phyloP scores from a whole-genome alignment of 2,888 invertebrate species.

The Pheosia gnoma region DNA sequence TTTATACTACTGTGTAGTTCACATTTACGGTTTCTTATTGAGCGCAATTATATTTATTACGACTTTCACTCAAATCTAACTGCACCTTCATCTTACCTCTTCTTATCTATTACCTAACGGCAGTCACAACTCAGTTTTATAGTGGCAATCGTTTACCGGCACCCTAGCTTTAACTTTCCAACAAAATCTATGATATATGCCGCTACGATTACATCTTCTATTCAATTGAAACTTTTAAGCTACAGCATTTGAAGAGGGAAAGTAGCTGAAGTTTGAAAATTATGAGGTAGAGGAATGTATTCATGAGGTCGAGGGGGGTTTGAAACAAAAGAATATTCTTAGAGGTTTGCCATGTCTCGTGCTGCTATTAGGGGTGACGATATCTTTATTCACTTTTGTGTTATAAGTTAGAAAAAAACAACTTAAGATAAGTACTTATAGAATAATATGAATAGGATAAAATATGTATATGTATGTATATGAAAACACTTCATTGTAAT shows the following conservation, averaged over 20 bases:
- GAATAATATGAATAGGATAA: too few species aligned
- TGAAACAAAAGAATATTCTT: too few species aligned
- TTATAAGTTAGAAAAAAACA: too few species aligned
- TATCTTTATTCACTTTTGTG: too few species aligned
- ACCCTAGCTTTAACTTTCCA: constrained; percentile 42
- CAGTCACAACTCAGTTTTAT: constrained; percentile 63
- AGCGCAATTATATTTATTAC: not conserved
- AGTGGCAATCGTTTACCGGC: constrained; percentile 57
- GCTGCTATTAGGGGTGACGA: too few species aligned
- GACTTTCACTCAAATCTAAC: constrained; percentile 37
- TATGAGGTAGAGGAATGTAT: not conserved
- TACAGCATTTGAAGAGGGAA: constrained; percentile 2
- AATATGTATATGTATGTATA: too few species aligned
- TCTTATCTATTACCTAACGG: constrained; percentile 50
- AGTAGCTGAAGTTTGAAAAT: constrained; percentile 2
- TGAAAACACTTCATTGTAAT: too few species aligned
- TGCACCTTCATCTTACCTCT: constrained; percentile 52
- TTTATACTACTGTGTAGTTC: too few species aligned
- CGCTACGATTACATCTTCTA: constrained; percentile 28
- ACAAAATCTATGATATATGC: constrained; percentile 42
- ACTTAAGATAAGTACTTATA: too few species aligned
- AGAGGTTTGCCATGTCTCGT: too few species aligned
- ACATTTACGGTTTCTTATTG: not conserved
- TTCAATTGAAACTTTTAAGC: constrained; percentile 31
- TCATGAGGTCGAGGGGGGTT: not conserved